Evolutionary conservation across 2,797 vertebrate species (phyloP).

Genomic region (Trachurus trachurus): DNA sequence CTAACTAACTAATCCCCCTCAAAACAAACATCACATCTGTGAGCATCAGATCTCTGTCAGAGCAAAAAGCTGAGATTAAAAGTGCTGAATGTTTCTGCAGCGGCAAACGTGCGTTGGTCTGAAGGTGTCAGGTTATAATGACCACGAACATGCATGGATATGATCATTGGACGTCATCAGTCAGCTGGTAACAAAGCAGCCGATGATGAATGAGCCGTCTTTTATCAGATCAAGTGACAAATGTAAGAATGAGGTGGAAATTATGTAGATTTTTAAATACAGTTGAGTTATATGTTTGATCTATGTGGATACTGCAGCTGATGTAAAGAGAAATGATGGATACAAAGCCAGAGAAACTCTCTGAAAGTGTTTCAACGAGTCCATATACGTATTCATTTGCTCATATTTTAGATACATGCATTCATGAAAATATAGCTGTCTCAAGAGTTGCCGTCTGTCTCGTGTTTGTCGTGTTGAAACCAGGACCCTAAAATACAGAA

Average conservation of each 20-base stretch:
- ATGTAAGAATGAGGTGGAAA: background rate
- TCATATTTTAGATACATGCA: background rate
- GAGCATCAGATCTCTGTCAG: background rate
- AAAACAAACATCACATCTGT: background rate
- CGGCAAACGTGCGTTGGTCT: background rate
- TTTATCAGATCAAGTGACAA: background rate
- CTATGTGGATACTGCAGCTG: background rate
- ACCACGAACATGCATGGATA: background rate
- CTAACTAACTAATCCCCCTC: background rate
- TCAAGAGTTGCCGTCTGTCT: background rate
- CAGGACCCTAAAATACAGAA: background rate
- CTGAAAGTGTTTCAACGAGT: no score
- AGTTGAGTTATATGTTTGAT: background rate
- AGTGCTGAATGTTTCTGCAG: background rate
- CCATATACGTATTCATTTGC: background rate
- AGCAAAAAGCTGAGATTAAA: background rate
- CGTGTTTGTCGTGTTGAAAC: background rate
- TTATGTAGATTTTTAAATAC: background rate
- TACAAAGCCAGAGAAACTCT: no score
- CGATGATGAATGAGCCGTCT: constrained; percentile 2
- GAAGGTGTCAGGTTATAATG: background rate
- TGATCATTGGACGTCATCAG: background rate
- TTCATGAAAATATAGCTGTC: background rate
- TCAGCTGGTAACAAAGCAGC: background rate
- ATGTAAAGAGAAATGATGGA: background rate